A percentile compares a stretch with the other conserved stretches of the same genome.
Conservation (phyloP, 2,797 vertebrate genomes). For the Threskiornis aethiopicus region DNA sequence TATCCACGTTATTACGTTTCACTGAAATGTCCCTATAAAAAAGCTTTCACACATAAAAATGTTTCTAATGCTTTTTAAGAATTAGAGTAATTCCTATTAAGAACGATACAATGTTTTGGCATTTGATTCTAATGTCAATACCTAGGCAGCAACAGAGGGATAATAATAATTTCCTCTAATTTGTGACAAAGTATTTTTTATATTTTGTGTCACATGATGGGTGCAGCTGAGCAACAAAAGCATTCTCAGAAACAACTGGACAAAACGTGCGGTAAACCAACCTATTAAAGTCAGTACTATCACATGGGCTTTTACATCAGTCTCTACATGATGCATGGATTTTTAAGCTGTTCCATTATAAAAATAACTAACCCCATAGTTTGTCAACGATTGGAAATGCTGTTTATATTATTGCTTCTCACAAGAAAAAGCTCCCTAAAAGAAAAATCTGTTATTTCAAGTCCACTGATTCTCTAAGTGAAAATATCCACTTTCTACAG, state of each 20-base stretch:
- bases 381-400: background rate
- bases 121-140: background rate
- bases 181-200: background rate
- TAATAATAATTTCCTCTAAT: background rate
- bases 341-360: background rate
- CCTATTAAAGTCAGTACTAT: background rate
- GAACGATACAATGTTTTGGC: background rate
- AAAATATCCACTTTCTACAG: background rate
- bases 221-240: background rate
- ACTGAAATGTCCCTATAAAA: background rate
- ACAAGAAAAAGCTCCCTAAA: background rate
- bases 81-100: background rate
- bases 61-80: background rate
- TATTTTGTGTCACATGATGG: background rate
- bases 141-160: background rate
- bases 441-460: background rate
- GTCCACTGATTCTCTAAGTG: background rate
- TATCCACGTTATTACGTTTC: background rate
- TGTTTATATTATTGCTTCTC: background rate
- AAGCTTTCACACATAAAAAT: background rate
- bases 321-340: fast-evolving
- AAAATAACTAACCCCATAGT: background rate
- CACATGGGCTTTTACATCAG: background rate
- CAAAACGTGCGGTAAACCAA: background rate
- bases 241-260: background rate